Evolutionary conservation across 2,113 vertebrate species (phyloP).

Genomic region (Alethe diademata): DNA sequence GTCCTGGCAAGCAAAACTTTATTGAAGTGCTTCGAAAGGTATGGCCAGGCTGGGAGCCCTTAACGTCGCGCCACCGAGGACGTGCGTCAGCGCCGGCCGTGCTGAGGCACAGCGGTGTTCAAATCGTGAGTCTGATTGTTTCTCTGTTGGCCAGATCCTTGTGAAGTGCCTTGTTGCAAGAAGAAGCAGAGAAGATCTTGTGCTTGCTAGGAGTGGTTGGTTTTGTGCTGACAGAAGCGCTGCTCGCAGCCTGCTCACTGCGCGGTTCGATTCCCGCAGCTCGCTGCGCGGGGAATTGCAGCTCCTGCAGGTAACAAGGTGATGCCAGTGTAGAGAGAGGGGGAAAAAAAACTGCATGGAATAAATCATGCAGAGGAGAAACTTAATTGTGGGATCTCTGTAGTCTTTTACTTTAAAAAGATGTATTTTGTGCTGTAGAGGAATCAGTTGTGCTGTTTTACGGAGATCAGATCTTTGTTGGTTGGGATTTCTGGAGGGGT

Average conservation of each 20-base stretch:
- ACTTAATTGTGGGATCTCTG: neutral
- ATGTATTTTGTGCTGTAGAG: neutral
- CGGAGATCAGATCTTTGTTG: conserved; percentile 1
- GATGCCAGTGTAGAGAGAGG: neutral
- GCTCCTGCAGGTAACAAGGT: neutral
- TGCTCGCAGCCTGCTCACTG: conserved; percentile 15
- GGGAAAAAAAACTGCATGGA: neutral
- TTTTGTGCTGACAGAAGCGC: neutral
- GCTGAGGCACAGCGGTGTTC: neutral
- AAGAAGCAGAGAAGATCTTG: conserved; percentile 20
- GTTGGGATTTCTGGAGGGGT: conserved; percentile 21
- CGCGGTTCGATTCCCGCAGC: neutral
- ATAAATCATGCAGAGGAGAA: neutral
- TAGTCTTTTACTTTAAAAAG: neutral
- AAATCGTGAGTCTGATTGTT: neutral
- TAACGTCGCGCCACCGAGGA: neutral
- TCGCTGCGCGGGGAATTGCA: neutral
- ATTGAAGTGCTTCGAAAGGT: neutral
- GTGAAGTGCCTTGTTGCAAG: neutral
- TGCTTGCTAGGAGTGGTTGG: neutral
- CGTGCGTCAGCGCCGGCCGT: neutral
- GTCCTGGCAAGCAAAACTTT: conserved; percentile 25
- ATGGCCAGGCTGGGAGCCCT: neutral
- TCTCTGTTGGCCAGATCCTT: neutral
- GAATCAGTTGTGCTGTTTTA: neutral